phyloP scores from a whole-genome alignment of 1,140 invertebrate genomes.

The Drosophila azteca region DNA sequence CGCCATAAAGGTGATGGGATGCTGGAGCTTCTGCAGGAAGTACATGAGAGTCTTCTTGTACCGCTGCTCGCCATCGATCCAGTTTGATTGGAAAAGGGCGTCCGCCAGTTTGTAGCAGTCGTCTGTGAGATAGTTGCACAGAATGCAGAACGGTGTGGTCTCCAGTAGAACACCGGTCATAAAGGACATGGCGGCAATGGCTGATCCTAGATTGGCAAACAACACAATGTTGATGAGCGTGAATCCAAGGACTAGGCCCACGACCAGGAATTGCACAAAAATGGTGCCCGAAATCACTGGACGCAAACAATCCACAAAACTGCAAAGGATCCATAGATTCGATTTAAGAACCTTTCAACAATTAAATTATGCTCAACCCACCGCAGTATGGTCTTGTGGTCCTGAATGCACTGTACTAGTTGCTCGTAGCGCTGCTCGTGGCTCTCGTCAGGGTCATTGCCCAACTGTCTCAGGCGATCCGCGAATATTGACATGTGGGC shows the following conservation, averaged over 20 bases:
- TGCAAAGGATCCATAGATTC: neutral
- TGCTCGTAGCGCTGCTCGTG: conserved; percentile 39
- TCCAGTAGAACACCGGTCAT: conserved; percentile 58
- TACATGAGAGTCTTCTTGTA: conserved; percentile 57
- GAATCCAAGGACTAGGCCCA: conserved; percentile 63
- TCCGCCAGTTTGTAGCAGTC: conserved; percentile 54
- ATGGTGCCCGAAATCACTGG: conserved; percentile 68
- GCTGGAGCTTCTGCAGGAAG: conserved; percentile 61
- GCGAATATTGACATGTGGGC: conserved; percentile 58
- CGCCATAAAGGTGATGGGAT: conserved; percentile 67
- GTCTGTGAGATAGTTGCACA: conserved; percentile 62
- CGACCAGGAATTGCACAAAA: conserved; percentile 67
- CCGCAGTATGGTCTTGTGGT: conserved; percentile 58
- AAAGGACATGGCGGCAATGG: conserved; percentile 58
- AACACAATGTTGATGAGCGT: conserved; percentile 67
- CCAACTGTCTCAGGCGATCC: conserved; percentile 49
- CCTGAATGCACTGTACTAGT: conserved; percentile 51
- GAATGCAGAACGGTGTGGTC: conserved; percentile 66
- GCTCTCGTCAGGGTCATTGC: conserved; percentile 35
- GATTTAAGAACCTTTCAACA: neutral
- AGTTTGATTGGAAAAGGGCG: conserved; percentile 63
- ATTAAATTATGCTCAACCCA: neutral
- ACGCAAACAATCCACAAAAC: conserved; percentile 58
- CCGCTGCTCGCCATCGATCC: conserved; percentile 49
- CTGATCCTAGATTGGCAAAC: conserved; percentile 57